A percentile compares a stretch with the other conserved stretches of the same genome.
Conservation (phyloP, 2,113 vertebrate genomes). For the Hymenochirus boettgeri region DNA sequence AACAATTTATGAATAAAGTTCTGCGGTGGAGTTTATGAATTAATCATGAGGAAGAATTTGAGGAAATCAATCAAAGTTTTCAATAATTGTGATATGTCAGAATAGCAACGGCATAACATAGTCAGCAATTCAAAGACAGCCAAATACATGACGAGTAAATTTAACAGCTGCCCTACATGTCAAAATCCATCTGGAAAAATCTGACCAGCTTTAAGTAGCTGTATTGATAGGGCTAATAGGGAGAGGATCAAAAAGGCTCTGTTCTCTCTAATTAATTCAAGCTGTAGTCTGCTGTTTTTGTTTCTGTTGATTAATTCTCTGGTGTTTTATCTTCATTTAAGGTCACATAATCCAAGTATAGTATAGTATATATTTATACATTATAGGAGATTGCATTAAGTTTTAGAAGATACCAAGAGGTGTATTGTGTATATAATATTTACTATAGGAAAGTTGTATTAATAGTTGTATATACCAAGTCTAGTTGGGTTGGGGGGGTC, state of each 20-base stretch:
- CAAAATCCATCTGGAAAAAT: constrained; percentile 28
- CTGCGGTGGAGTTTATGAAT: constrained; percentile 12
- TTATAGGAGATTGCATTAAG: too few relatives aligned
- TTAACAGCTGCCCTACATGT: constrained; percentile 32
- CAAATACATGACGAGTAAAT: constrained; percentile 30
- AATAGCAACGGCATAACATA: constrained; percentile 35
- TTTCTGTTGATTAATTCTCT: constrained; percentile 7
- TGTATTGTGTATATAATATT: too few relatives aligned
- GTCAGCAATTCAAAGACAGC: constrained; percentile 26
- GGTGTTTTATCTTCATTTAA: too few relatives aligned
- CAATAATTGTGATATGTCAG: constrained; percentile 22
- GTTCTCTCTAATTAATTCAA: constrained; percentile 24
- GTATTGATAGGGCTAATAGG: neutral
- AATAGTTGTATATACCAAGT: too few relatives aligned
- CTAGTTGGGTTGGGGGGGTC: too few relatives aligned
- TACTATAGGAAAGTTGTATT: too few relatives aligned
- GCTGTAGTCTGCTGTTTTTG: constrained; percentile 14
- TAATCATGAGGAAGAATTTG: neutral
- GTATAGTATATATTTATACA: too few relatives aligned
- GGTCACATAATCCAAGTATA: too few relatives aligned
- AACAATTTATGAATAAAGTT: neutral
- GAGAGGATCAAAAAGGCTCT: neutral
- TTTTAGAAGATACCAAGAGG: too few relatives aligned
- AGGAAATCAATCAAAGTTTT: neutral
- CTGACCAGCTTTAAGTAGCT: constrained; percentile 31